Evolutionary conservation across 1,140 invertebrate genomes (phyloP).

Genomic region (Littorina saxatilis): DNA sequence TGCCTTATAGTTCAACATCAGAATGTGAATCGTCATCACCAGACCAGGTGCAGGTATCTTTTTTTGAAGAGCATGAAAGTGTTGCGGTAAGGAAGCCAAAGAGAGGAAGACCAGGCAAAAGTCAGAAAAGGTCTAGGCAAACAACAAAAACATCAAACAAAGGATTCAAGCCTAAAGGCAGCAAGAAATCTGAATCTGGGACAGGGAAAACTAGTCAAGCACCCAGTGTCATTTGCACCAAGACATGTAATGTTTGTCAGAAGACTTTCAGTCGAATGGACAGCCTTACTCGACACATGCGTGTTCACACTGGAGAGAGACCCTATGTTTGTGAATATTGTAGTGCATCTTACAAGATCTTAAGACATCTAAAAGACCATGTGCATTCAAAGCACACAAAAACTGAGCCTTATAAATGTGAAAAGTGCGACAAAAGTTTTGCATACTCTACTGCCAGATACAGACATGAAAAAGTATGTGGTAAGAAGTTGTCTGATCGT

Average conservation of each 20-base stretch:
- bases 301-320: conserved; percentile 14
- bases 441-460: conserved; percentile 3
- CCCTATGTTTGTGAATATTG: not conserved
- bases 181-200: too few relatives aligned
- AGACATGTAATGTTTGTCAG: not conserved
- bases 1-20: not conserved
- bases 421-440: conserved; percentile 7
- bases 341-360: not conserved
- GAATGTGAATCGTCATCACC: conserved; percentile 2
- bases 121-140: not conserved
- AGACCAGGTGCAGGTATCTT: not conserved
- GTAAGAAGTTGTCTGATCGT: not conserved
- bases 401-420: not conserved
- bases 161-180: too few relatives aligned
- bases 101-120: not conserved
- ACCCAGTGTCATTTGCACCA: not conserved
- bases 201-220: too few relatives aligned
- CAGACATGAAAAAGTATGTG: conserved; percentile 12
- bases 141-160: too few relatives aligned
- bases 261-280: conserved; percentile 3
- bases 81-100: not conserved
- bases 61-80: not conserved
- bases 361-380: not conserved
- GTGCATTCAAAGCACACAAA: conserved; percentile 8
- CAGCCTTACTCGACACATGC: conserved; percentile 16